Conservation (phyloP, 2,888 invertebrate genomes). For the Eupeodes latifasciatus region DNA sequence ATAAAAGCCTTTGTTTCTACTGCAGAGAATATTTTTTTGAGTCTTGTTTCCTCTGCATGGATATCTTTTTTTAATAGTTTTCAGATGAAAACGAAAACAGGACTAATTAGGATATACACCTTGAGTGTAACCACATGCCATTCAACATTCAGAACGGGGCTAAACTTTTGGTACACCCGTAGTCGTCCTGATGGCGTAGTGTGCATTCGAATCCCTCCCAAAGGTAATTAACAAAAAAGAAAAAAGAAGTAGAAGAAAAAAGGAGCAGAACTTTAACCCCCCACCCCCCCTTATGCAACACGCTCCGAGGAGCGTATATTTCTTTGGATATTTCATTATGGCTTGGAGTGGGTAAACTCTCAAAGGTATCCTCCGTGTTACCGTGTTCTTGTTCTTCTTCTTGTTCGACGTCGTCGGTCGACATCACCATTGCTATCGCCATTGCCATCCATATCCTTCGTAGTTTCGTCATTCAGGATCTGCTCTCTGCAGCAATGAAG, state of each 20-base stretch:
- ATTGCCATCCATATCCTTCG: constrained; percentile 23
- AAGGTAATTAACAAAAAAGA: constrained; percentile 64
- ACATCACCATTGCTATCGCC: constrained; percentile 11
- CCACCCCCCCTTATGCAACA: constrained; percentile 29
- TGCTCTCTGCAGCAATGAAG: constrained; percentile 4
- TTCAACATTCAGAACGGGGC: constrained; percentile 52
- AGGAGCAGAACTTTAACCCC: constrained; percentile 5
- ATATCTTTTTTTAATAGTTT: constrained; percentile 42
- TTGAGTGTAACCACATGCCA: constrained; percentile 64
- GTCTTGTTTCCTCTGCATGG: constrained; percentile 27
- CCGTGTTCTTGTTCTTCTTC: constrained; percentile 47
- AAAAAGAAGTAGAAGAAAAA: constrained; percentile 12
- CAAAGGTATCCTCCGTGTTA: constrained; percentile 49
- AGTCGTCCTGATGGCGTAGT: constrained; percentile 12
- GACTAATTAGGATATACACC: constrained; percentile 72
- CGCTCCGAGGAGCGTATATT: constrained; percentile 29
- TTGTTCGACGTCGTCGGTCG: constrained; percentile 34
- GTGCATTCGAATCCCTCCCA: constrained; percentile 66
- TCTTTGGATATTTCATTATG: constrained; percentile 47
- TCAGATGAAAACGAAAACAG: constrained; percentile 61
- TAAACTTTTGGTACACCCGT: constrained; percentile 61
- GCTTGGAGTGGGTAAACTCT: constrained; percentile 41
- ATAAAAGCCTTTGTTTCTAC: constrained; percentile 25
- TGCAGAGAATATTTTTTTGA: constrained; percentile 39
- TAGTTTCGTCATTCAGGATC: constrained; percentile 43